These are phyloP conservation scores for Danio aesculapii DNA, from an alignment of 2,797 vertebrate species.

Conservation along the genomic window DNA sequence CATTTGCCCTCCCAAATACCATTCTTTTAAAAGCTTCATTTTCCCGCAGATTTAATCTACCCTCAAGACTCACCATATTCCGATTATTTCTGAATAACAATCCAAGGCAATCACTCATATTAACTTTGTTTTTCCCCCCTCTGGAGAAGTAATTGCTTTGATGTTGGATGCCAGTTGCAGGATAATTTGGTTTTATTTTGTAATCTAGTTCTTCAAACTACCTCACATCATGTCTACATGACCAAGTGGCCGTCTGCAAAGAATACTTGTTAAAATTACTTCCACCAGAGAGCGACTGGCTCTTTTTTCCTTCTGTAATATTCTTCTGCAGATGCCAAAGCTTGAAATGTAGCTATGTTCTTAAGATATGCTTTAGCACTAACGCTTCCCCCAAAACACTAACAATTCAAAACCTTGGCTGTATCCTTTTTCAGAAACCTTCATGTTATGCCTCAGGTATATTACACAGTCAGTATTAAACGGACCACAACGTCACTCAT, in stretches of 20 bases:
- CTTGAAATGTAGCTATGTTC: slow-evolving; percentile 72
- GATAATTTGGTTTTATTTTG: slow-evolving; percentile 60
- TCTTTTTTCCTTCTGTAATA: neutral
- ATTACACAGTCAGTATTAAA: neutral
- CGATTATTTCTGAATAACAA: slow-evolving; percentile 62
- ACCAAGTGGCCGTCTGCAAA: slow-evolving; percentile 72
- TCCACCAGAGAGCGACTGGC: slow-evolving; percentile 19
- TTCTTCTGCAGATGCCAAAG: slow-evolving; percentile 69
- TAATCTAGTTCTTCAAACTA: slow-evolving; percentile 60
- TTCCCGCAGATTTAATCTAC: slow-evolving; percentile 82
- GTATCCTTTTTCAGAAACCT: slow-evolving; percentile 2
- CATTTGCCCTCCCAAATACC: slow-evolving; percentile 48
- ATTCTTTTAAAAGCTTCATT: slow-evolving; percentile 38
- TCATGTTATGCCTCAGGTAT: slow-evolving; percentile 11
- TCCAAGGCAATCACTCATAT: slow-evolving; percentile 66
- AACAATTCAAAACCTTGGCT: slow-evolving; percentile 21
- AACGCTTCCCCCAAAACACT: slow-evolving; percentile 40
- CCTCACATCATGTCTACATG: slow-evolving; percentile 72
- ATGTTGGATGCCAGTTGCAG: slow-evolving; percentile 68
- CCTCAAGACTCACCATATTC: slow-evolving; percentile 73
- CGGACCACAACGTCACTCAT: neutral
- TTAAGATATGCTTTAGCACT: slow-evolving; percentile 79
- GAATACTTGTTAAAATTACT: slow-evolving; percentile 48
- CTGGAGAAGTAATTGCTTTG: slow-evolving; percentile 66
- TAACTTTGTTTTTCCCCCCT: slow-evolving; percentile 59